Evolutionary conservation across 2,888 invertebrate genomes (phyloP).

Genomic region (Carpatolechia fugitivella): DNA sequence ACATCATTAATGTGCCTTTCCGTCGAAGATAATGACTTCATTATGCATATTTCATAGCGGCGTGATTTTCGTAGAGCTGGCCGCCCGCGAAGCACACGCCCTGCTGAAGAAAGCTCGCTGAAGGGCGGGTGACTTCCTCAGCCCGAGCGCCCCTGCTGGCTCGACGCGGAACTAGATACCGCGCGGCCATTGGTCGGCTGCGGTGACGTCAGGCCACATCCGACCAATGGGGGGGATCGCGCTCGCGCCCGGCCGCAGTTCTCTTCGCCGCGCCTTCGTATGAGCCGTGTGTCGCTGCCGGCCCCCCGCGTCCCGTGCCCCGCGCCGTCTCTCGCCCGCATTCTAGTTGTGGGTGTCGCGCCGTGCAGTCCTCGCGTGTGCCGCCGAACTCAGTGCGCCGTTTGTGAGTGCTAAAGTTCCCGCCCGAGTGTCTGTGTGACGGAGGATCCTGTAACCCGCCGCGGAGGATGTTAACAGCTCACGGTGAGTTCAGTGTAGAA

Average conservation of each 20-base stretch:
- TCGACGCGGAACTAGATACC: conserved; percentile 40
- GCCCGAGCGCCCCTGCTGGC: conserved; percentile 57
- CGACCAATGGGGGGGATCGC: conserved; percentile 67
- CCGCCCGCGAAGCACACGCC: conserved; percentile 73
- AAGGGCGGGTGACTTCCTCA: conserved; percentile 74
- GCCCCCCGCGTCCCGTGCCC: conserved; percentile 55
- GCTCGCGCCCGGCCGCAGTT: conserved; percentile 71
- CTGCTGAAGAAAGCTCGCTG: conserved; percentile 72
- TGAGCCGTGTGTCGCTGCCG: conserved; percentile 69
- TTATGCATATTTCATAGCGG: conserved; percentile 39
- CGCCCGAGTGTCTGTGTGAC: conserved; percentile 76
- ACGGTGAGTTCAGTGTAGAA: conserved; percentile 73
- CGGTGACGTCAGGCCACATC: conserved; percentile 64
- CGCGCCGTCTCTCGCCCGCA: conserved; percentile 69
- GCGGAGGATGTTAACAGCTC: conserved; percentile 79
- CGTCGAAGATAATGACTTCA: conserved; percentile 26
- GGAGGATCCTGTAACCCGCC: conserved; percentile 63
- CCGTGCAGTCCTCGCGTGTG: conserved; percentile 77
- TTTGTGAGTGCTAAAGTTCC: conserved; percentile 74
- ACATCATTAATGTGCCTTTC: conserved; percentile 20
- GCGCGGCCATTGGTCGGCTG: conserved; percentile 52
- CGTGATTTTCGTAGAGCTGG: conserved; percentile 44
- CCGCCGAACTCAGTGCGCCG: conserved; percentile 74
- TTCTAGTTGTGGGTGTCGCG: conserved; percentile 78
- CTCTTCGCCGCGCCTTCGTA: conserved; percentile 75